Base-by-base conservation (phyloP, 2,888 invertebrate species). In the Ectemnius lituratus region DNA sequence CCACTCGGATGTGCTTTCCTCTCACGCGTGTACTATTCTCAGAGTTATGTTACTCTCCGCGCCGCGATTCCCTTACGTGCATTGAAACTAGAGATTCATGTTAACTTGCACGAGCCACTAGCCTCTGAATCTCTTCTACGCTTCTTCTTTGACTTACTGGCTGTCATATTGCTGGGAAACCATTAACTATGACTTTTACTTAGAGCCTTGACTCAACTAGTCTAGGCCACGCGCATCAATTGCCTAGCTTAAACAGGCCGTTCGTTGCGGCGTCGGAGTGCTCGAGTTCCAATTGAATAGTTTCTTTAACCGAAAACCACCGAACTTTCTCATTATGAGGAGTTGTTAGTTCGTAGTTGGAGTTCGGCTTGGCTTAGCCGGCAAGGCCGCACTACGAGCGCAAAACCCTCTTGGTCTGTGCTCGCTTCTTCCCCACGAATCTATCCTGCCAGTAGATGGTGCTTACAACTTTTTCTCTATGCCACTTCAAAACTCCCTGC, bases 251-350 rank as follows among this genome's bases (percentile, higher is more conserved):
- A 37, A 37, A 37, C 37, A 11, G 37, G 37, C 67, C 47, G 18
- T 67, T 58, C 57, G 46, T 61, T 58, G 57, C 64, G 18, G 61
- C 63, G 59, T 70, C 75, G 73, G 62, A 77, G 78, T 74, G 76
- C 76, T 78, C 79, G 68, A 78, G 67, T 77, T 84, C 75, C 80
- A 69, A 79, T 79, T 64, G 81, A 85, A 85, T 81, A 84, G 81
- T 82, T 81, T 78, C 85, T 81, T 85, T 80, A 81, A 82, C 81
- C 78, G 72, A 80, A 77, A 82, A 78, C 76, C 78, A 62, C 73
- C 73, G 70, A 81, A 86, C 83, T 82, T 86, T 84, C 78, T 81
- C 84, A 85, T 86, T 86, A 84, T 83, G 76, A 81, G 62, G 80
- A 82, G 83, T 83, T 83, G 81, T 80, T 83, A 77, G 81, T 73